These are phyloP conservation scores for Callaeas wilsoni DNA, from an alignment of 2,113 vertebrate species.

Conservation along the genomic window DNA sequence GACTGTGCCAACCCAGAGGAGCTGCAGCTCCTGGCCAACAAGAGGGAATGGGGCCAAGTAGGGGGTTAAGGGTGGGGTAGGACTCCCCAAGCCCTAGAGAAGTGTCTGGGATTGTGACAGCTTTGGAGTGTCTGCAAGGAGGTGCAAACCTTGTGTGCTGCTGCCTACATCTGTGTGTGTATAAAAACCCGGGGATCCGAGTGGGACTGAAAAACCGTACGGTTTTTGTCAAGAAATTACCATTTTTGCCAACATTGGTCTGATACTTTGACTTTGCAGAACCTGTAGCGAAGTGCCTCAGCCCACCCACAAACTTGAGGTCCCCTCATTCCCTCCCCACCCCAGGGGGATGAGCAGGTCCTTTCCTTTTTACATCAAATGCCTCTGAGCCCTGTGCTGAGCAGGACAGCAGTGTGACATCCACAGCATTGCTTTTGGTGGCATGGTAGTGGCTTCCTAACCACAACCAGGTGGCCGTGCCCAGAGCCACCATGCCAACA, in stretches of 20 bases:
- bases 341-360: background rate
- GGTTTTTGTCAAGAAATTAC: background rate
- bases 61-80: background rate
- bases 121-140: background rate
- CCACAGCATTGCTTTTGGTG: background rate
- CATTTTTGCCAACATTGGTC: background rate
- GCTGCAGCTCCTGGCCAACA: background rate
- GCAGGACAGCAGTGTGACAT: background rate
- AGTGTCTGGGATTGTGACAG: background rate
- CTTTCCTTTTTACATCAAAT: background rate
- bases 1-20: background rate
- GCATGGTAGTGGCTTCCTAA: background rate
- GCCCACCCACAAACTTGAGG: background rate
- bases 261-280: background rate
- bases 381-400: background rate
- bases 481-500: background rate
- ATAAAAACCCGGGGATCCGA: background rate
- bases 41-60: accelerated
- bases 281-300: background rate
- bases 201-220: background rate
- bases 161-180: background rate
- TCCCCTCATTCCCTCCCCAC: background rate
- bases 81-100: background rate
- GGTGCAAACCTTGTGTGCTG: background rate
- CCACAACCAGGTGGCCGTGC: background rate